Conservation (phyloP, 2,888 invertebrate genomes). For the Eilema griseolum region DNA sequence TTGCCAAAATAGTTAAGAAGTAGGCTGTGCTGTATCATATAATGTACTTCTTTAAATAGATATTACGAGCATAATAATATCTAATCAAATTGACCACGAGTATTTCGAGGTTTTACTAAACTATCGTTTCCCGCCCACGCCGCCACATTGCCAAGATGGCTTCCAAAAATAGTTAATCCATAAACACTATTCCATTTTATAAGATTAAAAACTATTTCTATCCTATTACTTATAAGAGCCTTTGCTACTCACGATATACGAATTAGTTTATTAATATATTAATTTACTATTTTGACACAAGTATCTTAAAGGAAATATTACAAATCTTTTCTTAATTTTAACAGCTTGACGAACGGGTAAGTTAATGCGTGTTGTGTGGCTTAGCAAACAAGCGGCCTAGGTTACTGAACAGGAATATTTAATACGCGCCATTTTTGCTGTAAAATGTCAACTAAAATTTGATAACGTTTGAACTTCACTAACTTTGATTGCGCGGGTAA, state of each 20-base stretch:
- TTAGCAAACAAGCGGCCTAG: not conserved
- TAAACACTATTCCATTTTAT: not conserved
- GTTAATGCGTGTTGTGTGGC: conserved; percentile 41
- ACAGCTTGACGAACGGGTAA: conserved; percentile 71
- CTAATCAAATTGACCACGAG: too few relatives aligned
- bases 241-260: not conserved
- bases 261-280: not conserved
- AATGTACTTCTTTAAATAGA: not conserved
- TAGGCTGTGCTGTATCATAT: too few relatives aligned
- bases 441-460: not conserved
- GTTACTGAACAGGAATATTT: not conserved
- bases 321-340: conserved; percentile 50
- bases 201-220: not conserved
- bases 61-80: not conserved
- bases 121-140: not conserved
- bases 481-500: conserved; percentile 2
- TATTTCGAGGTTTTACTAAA: not conserved
- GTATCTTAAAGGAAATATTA: conserved; percentile 1
- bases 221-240: not conserved
- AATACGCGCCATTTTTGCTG: not conserved
- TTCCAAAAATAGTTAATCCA: not conserved
- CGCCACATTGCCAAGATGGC: not conserved
- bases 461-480: not conserved
- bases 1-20: not conserved
- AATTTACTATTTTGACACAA: too few relatives aligned